Evolutionary conservation across 2,797 vertebrate genomes (phyloP), one percentile per base, ranked within the genome.

Genomic region (Manis pentadactyla): DNA sequence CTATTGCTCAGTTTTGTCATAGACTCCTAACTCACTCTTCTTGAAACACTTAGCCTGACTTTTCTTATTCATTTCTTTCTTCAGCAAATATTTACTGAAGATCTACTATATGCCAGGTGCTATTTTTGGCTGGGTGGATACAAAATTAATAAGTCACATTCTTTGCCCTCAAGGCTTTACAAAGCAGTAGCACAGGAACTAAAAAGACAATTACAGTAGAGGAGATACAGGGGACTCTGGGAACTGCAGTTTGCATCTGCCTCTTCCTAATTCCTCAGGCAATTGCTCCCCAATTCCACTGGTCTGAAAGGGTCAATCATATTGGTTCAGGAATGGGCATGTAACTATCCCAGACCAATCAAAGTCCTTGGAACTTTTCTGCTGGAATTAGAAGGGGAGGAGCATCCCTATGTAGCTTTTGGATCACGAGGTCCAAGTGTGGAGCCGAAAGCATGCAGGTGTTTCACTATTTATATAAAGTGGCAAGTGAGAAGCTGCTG

Each of bases 61-160:
- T 95, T 95, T 51, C 61, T 89, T 91, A 73, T 69, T 93, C 75
- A 83, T 82, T 90, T 97, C 37, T 75, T 86, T 73, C 46, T 53
- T 95, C 59, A 92, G 61, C 59, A 96, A 75, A 88, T 93, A 81
- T 84, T 94, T 89, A 63, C 42, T 82, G 55, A 93, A 68, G 21
- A 69, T 69, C 69, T 64, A 82, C 63, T 82, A 73, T 78, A 34
- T 51, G 29, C 27, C 51, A 86, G 37, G 29, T 63, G 21, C 13
- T 55, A 7, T 12, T 90, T 39, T 96, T 92, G 37, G 17, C 23
- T 75, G 8, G 9, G 73, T 94, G 64, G 12, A 18, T 85, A 93
- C 25, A 93, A 96, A 92, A 87, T 87, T 68, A 89, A 85, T 68
- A 90, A 94, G 64, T 64, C 29, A 55, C 19, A 89, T 17, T 63